Evolutionary conservation across 2,113 vertebrate species (phyloP), one percentile per base, ranked within the genome.

Genomic region (Cepphus grylle): DNA sequence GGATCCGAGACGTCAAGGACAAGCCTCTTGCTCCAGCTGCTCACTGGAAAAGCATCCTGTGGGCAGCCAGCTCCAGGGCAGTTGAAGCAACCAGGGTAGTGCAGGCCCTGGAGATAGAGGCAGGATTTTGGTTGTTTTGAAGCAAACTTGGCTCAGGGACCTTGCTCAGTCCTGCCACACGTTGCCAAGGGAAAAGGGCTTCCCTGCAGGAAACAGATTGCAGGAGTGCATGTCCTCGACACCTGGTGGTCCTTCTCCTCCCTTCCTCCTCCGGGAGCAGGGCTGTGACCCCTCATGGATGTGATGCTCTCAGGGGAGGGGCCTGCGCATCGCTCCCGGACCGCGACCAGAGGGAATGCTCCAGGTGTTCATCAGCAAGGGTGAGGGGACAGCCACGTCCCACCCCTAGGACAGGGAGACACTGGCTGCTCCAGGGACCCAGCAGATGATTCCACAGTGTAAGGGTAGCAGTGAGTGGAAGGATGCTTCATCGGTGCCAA

Each of bases 151-250:
- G 77, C 81, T 50, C 53, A 29, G 34, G 79, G 47, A 74, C 32
- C 29, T 40, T 25, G 62, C 40, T 73, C 42, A 1, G 67, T 17
- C 40, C n/a, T 8, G 59, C 59, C 69, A 27, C 53, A 11, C 3
- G 38, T 34, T 15, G 1, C 43, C 12, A 43, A 47, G 81, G 86
- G 80, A 32, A 76, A 93, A 72, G 55, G 65, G 69, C 6, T 91
- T 82, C 85, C 47, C 40, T 47, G 62, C 88, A 85, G 94, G 96
- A 87, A 97, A 61, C 90, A 77, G 90, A 45, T 58, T n/a, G 71
- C 71, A 22, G 53, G 62, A 71, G 23, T 2, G 10, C 8, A 0
- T 3, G 67, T 20, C 72, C 88, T 45, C 4, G 0, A 65, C 91
- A 85, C 74, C 93, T 85, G 70, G 36, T 5, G 7, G 52, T 23